Percentiles rank a stretch among this genome's conserved stretches.
Evolutionary conservation across 2,113 vertebrate genomes (phyloP).

Genomic region (Sinocyclocheilus grahami): DNA sequence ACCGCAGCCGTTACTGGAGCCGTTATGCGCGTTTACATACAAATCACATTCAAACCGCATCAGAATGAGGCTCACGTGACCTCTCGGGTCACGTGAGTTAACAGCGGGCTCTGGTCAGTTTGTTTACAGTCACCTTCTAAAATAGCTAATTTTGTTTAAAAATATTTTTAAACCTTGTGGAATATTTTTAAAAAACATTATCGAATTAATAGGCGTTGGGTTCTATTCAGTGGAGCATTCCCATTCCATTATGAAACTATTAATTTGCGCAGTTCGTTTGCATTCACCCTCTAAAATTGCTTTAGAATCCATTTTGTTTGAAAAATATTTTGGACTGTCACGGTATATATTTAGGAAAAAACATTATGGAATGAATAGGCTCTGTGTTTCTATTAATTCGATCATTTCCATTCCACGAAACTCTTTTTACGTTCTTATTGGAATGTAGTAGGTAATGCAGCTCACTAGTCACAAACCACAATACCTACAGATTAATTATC

Average conservation of each 20-base stretch:
- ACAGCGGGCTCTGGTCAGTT: neutral
- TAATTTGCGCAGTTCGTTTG: neutral
- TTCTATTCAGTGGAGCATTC: neutral
- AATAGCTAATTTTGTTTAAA: neutral
- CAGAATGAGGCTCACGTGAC: neutral
- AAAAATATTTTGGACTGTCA: neutral
- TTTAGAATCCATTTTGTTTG: neutral
- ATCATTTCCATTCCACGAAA: neutral
- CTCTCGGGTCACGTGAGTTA: neutral
- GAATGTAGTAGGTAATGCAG: neutral
- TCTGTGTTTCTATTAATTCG: neutral
- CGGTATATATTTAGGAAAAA: neutral
- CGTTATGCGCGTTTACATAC: slow-evolving; percentile 53
- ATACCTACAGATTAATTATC: neutral
- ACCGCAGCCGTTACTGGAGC: slow-evolving; percentile 48
- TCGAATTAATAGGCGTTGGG: neutral
- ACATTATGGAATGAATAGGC: neutral
- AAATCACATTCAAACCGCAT: slow-evolving; percentile 44
- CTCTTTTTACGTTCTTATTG: neutral
- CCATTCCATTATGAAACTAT: neutral
- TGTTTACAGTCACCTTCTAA: neutral
- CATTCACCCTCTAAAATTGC: too few relatives aligned
- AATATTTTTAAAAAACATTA: neutral
- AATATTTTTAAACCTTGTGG: too few relatives aligned
- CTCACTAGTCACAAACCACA: neutral